These are phyloP conservation scores for Coracias cyanogaster DNA, from an alignment of 2,797 vertebrate species.

Conservation along the genomic window DNA sequence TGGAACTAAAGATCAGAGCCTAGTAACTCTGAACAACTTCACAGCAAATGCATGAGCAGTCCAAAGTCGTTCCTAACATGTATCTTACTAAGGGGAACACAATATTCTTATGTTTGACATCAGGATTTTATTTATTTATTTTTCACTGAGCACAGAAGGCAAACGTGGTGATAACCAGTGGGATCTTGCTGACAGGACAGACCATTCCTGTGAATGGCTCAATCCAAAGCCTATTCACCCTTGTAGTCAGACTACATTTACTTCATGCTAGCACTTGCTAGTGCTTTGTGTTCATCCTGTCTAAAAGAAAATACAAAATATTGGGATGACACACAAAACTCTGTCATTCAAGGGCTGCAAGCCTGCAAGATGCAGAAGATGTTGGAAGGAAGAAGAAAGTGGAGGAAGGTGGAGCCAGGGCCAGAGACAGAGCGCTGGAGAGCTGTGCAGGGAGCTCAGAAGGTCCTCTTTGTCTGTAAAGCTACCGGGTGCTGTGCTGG, in stretches of 20 bases:
- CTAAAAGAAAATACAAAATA: background rate
- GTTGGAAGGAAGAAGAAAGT: slow-evolving; percentile 47
- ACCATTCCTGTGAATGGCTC: background rate
- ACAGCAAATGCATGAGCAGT: background rate
- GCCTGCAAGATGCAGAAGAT: slow-evolving; percentile 28
- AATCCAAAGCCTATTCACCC: background rate
- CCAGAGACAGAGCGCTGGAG: slow-evolving; percentile 32
- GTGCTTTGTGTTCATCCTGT: background rate
- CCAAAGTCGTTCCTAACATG: background rate
- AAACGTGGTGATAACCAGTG: background rate
- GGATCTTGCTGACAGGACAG: background rate
- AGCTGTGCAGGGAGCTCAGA: slow-evolving; percentile 30
- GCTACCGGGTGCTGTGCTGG: background rate
- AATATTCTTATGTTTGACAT: background rate
- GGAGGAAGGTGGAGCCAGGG: background rate
- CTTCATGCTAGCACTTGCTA: background rate
- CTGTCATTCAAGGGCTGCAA: slow-evolving; percentile 72
- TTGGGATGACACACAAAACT: background rate
- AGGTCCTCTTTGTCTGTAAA: slow-evolving; percentile 22
- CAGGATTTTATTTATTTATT: background rate
- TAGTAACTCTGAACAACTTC: background rate
- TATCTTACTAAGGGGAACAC: background rate
- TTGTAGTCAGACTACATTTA: background rate
- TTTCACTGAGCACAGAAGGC: background rate
- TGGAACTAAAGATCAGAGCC: background rate